Evolutionary conservation across 2,888 invertebrate genomes (phyloP).

Genomic region (Spicauda simplicius): DNA sequence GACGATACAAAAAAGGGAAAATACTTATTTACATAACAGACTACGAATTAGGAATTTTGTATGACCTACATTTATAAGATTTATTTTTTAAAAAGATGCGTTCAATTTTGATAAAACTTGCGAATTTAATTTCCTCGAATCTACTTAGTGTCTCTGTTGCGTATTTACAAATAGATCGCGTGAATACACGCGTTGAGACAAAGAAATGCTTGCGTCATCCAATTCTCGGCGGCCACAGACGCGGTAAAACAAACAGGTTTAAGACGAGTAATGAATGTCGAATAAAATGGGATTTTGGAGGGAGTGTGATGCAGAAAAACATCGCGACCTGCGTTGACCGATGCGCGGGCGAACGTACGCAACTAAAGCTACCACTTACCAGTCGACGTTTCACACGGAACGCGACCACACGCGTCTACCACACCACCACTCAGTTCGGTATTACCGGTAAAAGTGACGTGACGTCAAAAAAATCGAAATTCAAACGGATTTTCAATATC

Average conservation of each 20-base stretch:
- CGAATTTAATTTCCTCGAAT: constrained; percentile 34
- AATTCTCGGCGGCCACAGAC: constrained; percentile 14
- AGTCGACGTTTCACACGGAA: constrained; percentile 72
- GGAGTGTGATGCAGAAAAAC: constrained; percentile 35
- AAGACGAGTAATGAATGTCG: constrained; percentile 25
- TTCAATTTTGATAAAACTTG: background rate
- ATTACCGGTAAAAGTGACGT: constrained; percentile 61
- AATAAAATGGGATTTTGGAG: constrained; percentile 31
- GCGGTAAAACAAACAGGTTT: background rate
- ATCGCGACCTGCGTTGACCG: constrained; percentile 32
- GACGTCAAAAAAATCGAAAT: constrained; percentile 49
- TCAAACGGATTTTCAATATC: constrained; percentile 61
- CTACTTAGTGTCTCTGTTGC: constrained; percentile 22
- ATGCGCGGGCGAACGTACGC: constrained; percentile 69
- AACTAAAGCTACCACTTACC: constrained; percentile 46
- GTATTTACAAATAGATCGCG: constrained; percentile 22
- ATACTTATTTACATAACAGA: no score
- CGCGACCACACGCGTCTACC: constrained; percentile 59
- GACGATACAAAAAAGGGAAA: no score
- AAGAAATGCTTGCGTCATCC: constrained; percentile 20
- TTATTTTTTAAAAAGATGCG: no score
- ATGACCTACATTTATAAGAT: background rate
- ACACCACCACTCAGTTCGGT: constrained; percentile 19
- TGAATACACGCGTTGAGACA: constrained; percentile 21
- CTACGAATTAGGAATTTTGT: background rate